phyloP scores from a whole-genome alignment of 1,140 invertebrate species.

The Pseudomyrmex pallidus region DNA sequence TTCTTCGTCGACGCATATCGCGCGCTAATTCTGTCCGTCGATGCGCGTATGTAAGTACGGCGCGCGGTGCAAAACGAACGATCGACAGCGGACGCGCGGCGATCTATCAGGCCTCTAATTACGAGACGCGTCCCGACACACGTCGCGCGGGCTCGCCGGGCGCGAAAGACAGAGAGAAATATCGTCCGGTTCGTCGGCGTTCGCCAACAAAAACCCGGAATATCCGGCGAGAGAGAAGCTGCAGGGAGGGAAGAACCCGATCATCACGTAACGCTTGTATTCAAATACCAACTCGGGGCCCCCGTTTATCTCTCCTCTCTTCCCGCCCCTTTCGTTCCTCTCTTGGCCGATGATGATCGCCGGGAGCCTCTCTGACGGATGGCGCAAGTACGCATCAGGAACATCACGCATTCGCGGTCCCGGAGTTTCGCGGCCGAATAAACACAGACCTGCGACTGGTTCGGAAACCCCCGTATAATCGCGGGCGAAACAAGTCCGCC shows the following conservation, averaged over 20 bases:
- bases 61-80: neutral
- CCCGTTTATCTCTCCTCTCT: slow-evolving; percentile 27
- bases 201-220: slow-evolving; percentile 43
- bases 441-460: slow-evolving; percentile 45
- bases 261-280: slow-evolving; percentile 47
- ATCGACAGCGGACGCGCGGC: neutral
- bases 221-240: neutral
- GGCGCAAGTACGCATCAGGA: neutral
- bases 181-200: neutral
- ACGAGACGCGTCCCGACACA: slow-evolving; percentile 8
- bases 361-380: slow-evolving; percentile 24
- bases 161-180: neutral
- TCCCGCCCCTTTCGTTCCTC: neutral
- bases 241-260: neutral
- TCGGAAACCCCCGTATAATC: slow-evolving; percentile 59
- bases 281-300: slow-evolving; percentile 33
- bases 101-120: slow-evolving; percentile 48
- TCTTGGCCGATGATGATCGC: neutral
- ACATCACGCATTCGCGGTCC: neutral
- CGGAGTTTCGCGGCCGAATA: slow-evolving; percentile 46
- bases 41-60: neutral
- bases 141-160: too few relatives aligned
- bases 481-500: slow-evolving; percentile 55
- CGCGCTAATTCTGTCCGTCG: slow-evolving; percentile 30
- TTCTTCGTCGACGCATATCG: neutral